A percentile compares a stretch with the other conserved stretches of the same genome.
Evolutionary conservation across 2,113 vertebrate genomes (phyloP).

Genomic region (Eulacestoma nigropectus): DNA sequence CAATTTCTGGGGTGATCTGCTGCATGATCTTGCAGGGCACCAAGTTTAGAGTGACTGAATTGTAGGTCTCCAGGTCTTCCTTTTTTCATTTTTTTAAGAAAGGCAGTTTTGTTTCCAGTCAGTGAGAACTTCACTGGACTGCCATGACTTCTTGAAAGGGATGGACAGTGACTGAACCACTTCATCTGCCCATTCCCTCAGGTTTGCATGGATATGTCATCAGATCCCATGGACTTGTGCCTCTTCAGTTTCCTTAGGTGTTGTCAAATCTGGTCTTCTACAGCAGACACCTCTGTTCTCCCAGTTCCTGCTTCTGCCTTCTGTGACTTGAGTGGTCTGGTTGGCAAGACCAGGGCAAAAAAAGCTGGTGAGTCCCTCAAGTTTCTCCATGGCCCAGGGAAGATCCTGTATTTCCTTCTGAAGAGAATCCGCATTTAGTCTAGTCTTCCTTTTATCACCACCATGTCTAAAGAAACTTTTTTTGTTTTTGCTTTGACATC

Average conservation of each 20-base stretch:
- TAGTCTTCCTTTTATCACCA: neutral
- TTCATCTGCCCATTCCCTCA: neutral
- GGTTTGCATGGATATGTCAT: neutral
- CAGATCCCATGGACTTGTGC: neutral
- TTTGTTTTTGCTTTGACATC: neutral
- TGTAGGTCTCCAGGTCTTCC: neutral
- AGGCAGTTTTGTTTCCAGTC: neutral
- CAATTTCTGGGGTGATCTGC: neutral
- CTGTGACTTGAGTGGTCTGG: too few relatives aligned
- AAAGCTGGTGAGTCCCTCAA: too few relatives aligned
- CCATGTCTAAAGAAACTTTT: neutral
- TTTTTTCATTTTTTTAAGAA: neutral
- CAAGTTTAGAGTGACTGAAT: neutral
- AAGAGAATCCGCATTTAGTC: neutral
- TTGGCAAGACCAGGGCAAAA: neutral
- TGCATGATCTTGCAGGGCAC: neutral
- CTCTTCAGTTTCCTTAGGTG: neutral
- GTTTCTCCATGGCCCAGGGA: neutral
- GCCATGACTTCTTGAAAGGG: neutral
- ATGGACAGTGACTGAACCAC: neutral
- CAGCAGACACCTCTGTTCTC: neutral
- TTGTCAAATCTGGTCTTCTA: neutral
- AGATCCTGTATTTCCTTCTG: neutral
- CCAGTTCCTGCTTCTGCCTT: neutral
- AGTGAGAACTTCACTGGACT: neutral